Evolutionary conservation across 2,888 invertebrate species (phyloP).

Genomic region (Andricus quercusramuli): DNA sequence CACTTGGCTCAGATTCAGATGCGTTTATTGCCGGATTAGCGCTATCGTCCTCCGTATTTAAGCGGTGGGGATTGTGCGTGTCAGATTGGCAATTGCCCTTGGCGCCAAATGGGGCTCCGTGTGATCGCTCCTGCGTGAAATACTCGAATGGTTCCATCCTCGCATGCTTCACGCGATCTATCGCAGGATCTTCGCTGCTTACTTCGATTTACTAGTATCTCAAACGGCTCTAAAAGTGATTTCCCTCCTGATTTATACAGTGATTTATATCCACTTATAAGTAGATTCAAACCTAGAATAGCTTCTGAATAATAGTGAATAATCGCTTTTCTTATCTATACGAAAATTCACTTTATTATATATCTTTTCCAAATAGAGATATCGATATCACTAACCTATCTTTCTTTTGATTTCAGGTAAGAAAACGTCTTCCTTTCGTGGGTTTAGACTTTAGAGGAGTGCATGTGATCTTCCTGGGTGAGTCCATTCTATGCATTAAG

Average conservation of each 20-base stretch:
- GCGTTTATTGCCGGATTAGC: slow-evolving; percentile 37
- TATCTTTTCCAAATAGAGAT: neutral
- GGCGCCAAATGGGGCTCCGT: slow-evolving; percentile 38
- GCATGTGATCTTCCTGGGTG: neutral
- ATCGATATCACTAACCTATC: neutral
- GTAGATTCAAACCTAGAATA: neutral
- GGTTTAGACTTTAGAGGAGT: neutral
- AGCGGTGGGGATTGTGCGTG: slow-evolving; percentile 15
- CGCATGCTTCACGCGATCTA: slow-evolving; percentile 41
- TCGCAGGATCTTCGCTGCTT: slow-evolving; percentile 12
- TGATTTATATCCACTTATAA: slow-evolving; percentile 22
- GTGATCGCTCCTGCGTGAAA: slow-evolving; percentile 35
- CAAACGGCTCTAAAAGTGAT: slow-evolving; percentile 33
- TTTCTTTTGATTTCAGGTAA: slow-evolving; percentile 24
- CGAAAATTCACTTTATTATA: neutral
- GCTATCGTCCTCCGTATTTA: neutral
- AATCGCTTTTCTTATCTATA: neutral
- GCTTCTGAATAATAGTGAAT: neutral
- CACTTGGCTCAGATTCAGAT: slow-evolving; percentile 40
- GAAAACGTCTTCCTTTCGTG: neutral
- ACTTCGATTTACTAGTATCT: slow-evolving; percentile 29
- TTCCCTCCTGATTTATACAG: slow-evolving; percentile 12
- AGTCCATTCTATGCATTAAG: slow-evolving; percentile 13
- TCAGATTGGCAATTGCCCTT: slow-evolving; percentile 21
- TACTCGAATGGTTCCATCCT: slow-evolving; percentile 53